Evolutionary conservation across 2,888 invertebrate genomes (phyloP).

Genomic region (Drosophila ochracea): DNA sequence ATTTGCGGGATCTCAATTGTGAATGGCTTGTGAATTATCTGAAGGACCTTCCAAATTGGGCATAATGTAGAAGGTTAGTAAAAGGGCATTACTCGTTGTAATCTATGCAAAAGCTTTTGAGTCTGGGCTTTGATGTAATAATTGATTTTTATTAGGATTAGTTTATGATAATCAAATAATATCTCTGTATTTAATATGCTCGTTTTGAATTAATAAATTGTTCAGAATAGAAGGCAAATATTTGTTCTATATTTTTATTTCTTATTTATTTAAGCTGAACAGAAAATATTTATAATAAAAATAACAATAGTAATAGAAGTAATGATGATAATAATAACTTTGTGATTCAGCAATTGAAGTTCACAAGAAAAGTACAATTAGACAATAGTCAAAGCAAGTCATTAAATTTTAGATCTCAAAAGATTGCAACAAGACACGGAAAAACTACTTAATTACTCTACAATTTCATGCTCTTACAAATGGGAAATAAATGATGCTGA

Average conservation of each 20-base stretch:
- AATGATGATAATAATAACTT: background rate
- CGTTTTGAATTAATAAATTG: background rate
- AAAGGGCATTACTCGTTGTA: background rate
- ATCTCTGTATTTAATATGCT: background rate
- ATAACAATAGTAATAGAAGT: background rate
- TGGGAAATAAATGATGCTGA: background rate
- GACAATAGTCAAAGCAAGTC: background rate
- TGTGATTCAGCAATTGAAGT: background rate
- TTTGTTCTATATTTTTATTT: background rate
- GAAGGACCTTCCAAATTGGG: slow-evolving; percentile 1
- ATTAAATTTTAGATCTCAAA: background rate
- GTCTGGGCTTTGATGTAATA: background rate
- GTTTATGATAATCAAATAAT: background rate
- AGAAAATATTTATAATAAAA: background rate
- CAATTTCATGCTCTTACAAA: background rate
- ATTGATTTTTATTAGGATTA: background rate
- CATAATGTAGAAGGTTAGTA: background rate
- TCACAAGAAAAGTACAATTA: background rate
- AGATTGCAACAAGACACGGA: too few species aligned
- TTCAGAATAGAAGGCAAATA: background rate
- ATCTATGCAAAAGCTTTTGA: background rate
- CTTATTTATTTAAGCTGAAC: background rate
- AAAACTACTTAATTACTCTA: background rate
- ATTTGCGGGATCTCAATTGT: background rate
- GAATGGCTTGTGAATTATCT: slow-evolving; percentile 32